Evolutionary conservation across 2,888 invertebrate species (phyloP).

Genomic region (Drosophila paramelanica): DNA sequence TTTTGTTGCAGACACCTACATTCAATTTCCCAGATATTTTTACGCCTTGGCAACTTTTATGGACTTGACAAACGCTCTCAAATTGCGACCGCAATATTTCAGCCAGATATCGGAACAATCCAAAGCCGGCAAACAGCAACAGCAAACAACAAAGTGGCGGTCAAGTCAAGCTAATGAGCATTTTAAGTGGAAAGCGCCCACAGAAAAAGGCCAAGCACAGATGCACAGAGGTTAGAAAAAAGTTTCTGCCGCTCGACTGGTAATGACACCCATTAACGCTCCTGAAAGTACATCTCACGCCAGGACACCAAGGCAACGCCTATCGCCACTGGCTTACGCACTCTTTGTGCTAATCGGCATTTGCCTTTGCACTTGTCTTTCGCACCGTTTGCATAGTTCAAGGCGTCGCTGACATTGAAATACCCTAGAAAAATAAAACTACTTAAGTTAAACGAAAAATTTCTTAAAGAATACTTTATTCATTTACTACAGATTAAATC

Average conservation of each 20-base stretch:
- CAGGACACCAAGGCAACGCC: slow-evolving; percentile 7
- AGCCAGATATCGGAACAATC: slow-evolving; percentile 27
- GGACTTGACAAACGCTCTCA: slow-evolving; percentile 1
- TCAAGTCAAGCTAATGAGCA: slow-evolving; percentile 55
- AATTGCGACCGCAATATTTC: slow-evolving; percentile 9
- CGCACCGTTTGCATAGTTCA: slow-evolving; percentile 67
- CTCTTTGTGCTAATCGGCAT: slow-evolving; percentile 68
- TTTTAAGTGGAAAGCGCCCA: slow-evolving; percentile 23
- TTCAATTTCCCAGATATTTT: slow-evolving; percentile 51
- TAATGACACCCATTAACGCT: slow-evolving; percentile 78
- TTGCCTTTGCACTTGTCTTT: slow-evolving; percentile 60
- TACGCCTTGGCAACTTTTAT: slow-evolving; percentile 47
- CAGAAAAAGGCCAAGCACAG: slow-evolving; percentile 26
- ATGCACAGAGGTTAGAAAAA: slow-evolving; percentile 38
- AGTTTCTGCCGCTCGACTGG: slow-evolving; percentile 60
- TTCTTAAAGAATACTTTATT: not conserved
- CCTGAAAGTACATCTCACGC: slow-evolving; percentile 40
- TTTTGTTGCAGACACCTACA: slow-evolving; percentile 39
- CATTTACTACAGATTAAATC: not conserved
- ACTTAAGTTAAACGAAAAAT: not conserved
- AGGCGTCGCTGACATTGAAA: slow-evolving; percentile 12
- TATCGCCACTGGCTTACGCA: slow-evolving; percentile 44
- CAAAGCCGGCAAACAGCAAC: slow-evolving; percentile 5
- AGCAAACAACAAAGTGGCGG: slow-evolving; percentile 2
- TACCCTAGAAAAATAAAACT: slow-evolving; percentile 33